These are phyloP conservation scores for Drosophila mayri DNA, from an alignment of 1,140 invertebrate genomes.

Conservation along the genomic window DNA sequence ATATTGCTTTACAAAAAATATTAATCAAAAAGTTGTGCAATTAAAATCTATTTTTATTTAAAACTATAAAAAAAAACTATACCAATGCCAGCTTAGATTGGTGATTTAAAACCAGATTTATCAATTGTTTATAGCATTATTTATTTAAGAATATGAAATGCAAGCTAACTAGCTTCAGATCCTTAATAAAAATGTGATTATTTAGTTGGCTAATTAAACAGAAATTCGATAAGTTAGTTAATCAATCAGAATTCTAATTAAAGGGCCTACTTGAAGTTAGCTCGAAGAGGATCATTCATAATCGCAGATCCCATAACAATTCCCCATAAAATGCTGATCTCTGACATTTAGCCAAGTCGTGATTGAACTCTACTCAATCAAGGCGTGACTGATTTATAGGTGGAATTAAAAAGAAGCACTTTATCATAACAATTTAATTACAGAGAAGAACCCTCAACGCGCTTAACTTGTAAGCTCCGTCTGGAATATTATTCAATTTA, in stretches of 20 bases:
- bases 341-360: slow-evolving; percentile 18
- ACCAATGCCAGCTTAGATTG: not conserved
- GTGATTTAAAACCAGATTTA: not conserved
- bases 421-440: slow-evolving; percentile 37
- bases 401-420: slow-evolving; percentile 40
- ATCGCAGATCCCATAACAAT: not conserved
- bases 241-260: not conserved
- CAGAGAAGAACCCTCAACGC: not conserved
- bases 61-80: not conserved
- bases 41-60: not conserved
- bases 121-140: not conserved
- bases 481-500: not conserved
- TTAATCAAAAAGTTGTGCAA: too few relatives aligned
- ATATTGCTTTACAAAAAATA: not conserved
- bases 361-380: slow-evolving; percentile 27
- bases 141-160: not conserved
- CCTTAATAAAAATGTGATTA: not conserved
- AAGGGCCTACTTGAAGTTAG: not conserved
- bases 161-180: not conserved
- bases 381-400: slow-evolving; percentile 31
- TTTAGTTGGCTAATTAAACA: not conserved
- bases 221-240: not conserved
- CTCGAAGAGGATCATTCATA: not conserved
- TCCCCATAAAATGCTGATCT: slow-evolving; percentile 9
- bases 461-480: slow-evolving; percentile 16